These are phyloP conservation scores for Pachypsylla venusta DNA, from an alignment of 1,140 invertebrate genomes.

Conservation along the genomic window DNA sequence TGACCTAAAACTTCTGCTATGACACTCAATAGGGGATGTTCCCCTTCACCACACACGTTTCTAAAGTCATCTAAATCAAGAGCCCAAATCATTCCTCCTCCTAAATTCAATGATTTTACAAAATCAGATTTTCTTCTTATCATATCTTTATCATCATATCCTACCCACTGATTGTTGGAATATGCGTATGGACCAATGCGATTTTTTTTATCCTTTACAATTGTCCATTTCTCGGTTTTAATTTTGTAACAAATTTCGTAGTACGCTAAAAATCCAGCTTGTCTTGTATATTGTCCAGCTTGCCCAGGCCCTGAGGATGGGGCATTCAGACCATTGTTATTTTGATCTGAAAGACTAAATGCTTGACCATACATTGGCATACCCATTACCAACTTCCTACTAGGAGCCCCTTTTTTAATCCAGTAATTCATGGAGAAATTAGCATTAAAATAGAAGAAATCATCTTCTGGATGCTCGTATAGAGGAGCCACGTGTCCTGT, in stretches of 20 bases:
- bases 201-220: slow-evolving; percentile 54
- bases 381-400: slow-evolving; percentile 68
- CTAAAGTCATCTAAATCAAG: slow-evolving; percentile 45
- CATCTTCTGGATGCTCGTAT: slow-evolving; percentile 61
- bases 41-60: slow-evolving; percentile 49
- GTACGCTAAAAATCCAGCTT: slow-evolving; percentile 73
- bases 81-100: slow-evolving; percentile 82
- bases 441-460: slow-evolving; percentile 36
- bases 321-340: slow-evolving; percentile 50
- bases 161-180: slow-evolving; percentile 75
- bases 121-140: slow-evolving; percentile 61
- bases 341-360: slow-evolving; percentile 45
- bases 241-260: slow-evolving; percentile 77
- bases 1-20: slow-evolving; percentile 48
- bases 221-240: slow-evolving; percentile 57
- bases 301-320: slow-evolving; percentile 56
- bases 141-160: slow-evolving; percentile 68
- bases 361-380: slow-evolving; percentile 83
- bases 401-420: slow-evolving; percentile 64
- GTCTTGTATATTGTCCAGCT: slow-evolving; percentile 63
- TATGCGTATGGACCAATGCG: slow-evolving; percentile 76
- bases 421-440: slow-evolving; percentile 80
- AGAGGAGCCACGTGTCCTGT: slow-evolving; percentile 72
- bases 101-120: slow-evolving; percentile 55
- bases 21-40: slow-evolving; percentile 54